Percentiles rank a stretch among this genome's conserved stretches.
phyloP scores from a whole-genome alignment of 1,140 invertebrate genomes.

The Akabosia matsudoensis region DNA sequence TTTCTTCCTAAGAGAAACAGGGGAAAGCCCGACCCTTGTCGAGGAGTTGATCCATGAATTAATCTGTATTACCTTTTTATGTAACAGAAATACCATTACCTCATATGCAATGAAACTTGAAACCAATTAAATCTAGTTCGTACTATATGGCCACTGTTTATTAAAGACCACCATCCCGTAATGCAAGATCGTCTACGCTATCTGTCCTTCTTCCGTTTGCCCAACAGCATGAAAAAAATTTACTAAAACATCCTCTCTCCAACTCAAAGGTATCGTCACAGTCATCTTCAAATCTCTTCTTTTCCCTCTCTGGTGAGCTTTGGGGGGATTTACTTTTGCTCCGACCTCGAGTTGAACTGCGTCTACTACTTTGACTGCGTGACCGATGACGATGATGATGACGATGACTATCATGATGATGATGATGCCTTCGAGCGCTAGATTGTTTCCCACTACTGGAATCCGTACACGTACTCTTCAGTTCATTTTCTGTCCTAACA shows the following conservation, averaged over 20 bases:
- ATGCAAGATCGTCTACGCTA: not conserved
- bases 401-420: too few relatives aligned
- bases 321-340: too few relatives aligned
- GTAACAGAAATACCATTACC: too few relatives aligned
- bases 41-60: not conserved
- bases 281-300: not conserved
- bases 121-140: too few relatives aligned
- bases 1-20: not conserved
- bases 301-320: not conserved
- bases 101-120: too few relatives aligned
- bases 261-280: not conserved
- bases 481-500: too few relatives aligned
- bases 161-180: not conserved
- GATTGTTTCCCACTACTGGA: too few relatives aligned
- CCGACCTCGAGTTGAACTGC: too few relatives aligned
- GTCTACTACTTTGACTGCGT: too few relatives aligned
- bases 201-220: not conserved
- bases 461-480: too few relatives aligned
- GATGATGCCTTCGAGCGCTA: not conserved
- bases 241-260: not conserved
- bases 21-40: not conserved
- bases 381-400: too few relatives aligned
- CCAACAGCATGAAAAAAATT: not conserved
- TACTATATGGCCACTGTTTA: too few relatives aligned
- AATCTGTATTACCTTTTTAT: not conserved